Percentiles rank a stretch among this genome's conserved stretches.
Evolutionary conservation across 2,888 invertebrate genomes (phyloP).

Genomic region (Caenorhabditis sp.): DNA sequence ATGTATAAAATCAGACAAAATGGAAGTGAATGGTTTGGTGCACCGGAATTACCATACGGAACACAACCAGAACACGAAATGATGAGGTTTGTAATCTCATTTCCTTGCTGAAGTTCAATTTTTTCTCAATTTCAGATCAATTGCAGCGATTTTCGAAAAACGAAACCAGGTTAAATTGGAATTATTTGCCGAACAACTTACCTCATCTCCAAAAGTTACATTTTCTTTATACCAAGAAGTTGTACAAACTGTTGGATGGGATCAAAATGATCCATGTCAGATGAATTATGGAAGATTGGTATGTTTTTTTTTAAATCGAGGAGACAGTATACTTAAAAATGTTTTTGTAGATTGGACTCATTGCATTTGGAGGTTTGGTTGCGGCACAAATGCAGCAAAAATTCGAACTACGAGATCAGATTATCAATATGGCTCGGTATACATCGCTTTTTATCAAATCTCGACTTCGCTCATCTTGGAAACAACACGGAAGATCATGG

Average conservation of each 20-base stretch:
- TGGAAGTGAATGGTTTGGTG: conserved; percentile 47
- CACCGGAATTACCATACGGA: conserved; percentile 42
- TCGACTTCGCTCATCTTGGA: conserved; percentile 48
- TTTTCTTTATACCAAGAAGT: conserved; percentile 48
- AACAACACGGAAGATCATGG: conserved; percentile 45
- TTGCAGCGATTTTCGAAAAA: conserved; percentile 43
- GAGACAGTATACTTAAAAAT: not conserved
- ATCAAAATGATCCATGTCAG: conserved; percentile 14
- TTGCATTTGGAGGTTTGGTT: conserved; percentile 52
- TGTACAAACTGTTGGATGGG: conserved; percentile 20
- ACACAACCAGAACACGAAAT: conserved; percentile 45
- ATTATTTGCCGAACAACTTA: conserved; percentile 22
- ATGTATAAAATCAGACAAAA: conserved; percentile 27
- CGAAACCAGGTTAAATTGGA: conserved; percentile 23
- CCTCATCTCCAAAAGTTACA: conserved; percentile 31
- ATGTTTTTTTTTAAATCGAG: not conserved
- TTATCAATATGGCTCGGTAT: conserved; percentile 42
- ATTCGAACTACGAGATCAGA: conserved; percentile 27
- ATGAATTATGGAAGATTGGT: conserved; percentile 54
- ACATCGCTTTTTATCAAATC: conserved; percentile 48
- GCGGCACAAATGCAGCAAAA: conserved; percentile 24
- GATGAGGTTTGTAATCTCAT: conserved; percentile 22
- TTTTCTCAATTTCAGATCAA: conserved; percentile 13
- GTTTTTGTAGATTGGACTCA: conserved; percentile 37
- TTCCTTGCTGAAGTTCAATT: not conserved